These are phyloP conservation scores for Saturnia pavonia DNA, from an alignment of 2,888 invertebrate species.

Conservation along the genomic window DNA sequence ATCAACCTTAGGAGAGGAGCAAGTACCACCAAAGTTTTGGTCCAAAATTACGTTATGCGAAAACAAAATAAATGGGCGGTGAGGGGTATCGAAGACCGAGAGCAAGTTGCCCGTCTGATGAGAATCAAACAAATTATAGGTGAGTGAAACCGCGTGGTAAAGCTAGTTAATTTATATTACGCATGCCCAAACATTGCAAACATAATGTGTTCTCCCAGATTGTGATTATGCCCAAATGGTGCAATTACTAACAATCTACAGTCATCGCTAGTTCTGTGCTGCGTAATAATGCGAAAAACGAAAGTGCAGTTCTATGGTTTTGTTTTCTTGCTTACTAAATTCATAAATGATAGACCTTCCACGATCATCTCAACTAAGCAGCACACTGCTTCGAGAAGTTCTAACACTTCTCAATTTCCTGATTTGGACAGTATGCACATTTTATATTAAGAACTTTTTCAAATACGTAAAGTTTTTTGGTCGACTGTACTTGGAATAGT, in stretches of 20 bases:
- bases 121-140: too few relatives aligned
- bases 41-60: too few relatives aligned
- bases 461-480: neutral
- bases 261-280: neutral
- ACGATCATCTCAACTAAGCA: neutral
- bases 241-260: constrained; percentile 6
- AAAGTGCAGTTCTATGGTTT: constrained; percentile 24
- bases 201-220: neutral
- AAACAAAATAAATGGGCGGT: too few relatives aligned
- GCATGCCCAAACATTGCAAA: neutral
- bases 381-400: neutral
- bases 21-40: too few relatives aligned
- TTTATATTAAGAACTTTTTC: neutral
- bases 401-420: neutral
- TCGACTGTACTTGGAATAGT: neutral
- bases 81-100: too few relatives aligned
- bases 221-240: neutral
- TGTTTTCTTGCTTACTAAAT: constrained; percentile 22
- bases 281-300: constrained; percentile 24
- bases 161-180: too few relatives aligned
- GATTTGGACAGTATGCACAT: neutral
- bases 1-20: too few relatives aligned
- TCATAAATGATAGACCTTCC: constrained; percentile 28
- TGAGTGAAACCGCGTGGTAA: too few relatives aligned
- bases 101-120: too few relatives aligned